Percentiles rank a stretch among this genome's conserved stretches.
Evolutionary conservation across 2,113 vertebrate species (phyloP).

Genomic region (Ginglymostoma cirratum): DNA sequence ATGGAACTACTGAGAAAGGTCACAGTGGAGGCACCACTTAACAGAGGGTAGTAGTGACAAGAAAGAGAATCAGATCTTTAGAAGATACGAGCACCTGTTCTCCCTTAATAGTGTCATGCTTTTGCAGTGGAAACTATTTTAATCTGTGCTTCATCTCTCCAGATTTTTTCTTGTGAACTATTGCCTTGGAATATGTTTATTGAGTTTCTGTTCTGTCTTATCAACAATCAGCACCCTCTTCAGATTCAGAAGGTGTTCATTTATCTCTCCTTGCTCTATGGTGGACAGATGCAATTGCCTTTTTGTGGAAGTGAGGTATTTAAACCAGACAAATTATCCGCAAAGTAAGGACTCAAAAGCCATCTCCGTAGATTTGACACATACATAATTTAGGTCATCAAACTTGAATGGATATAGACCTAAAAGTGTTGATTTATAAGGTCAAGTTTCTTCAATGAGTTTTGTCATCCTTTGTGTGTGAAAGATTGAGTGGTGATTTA

Average conservation of each 20-base stretch:
- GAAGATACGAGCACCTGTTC: background rate
- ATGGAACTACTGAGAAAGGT: slow-evolving; percentile 45
- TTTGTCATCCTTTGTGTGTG: background rate
- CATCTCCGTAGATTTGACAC: background rate
- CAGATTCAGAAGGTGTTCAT: background rate
- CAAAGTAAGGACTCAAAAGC: background rate
- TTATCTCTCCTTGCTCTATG: background rate
- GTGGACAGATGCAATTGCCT: background rate
- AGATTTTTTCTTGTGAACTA: background rate
- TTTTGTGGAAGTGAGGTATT: background rate
- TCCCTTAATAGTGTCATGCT: background rate
- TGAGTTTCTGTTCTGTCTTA: background rate
- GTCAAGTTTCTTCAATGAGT: background rate
- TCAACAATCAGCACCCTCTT: background rate
- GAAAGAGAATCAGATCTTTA: background rate
- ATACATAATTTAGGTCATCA: background rate
- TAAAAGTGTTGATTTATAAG: background rate
- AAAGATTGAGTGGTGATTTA: background rate
- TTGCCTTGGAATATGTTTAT: background rate
- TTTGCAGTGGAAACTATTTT: background rate
- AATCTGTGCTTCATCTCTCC: background rate
- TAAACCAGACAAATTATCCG: background rate
- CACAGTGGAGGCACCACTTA: background rate
- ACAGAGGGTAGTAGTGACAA: background rate
- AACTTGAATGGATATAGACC: background rate